Base-by-base conservation (phyloP, 2,888 invertebrate species). In the Gari tellinella region DNA sequence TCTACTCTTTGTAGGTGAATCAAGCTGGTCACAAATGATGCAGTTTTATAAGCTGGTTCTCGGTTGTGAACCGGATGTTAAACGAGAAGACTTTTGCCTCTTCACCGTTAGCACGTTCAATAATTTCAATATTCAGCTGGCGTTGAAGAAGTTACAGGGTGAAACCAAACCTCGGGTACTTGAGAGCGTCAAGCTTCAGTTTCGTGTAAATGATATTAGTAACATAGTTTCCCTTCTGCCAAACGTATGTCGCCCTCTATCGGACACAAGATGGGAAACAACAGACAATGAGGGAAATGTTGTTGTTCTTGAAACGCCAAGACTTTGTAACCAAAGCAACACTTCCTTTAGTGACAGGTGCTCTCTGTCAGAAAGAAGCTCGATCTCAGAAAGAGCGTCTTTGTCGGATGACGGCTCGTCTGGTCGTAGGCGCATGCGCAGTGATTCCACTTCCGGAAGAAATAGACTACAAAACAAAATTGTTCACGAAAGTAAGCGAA, bases 231-330 rank as follows among this genome's bases (percentile, higher is more conserved):
- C 88, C 1, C 72, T 89, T 25, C 81, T 90, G 23, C 90, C 90
- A 12, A 85, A 89, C 66, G 80, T 86, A 0, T 89, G 89, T 62
- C 80, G 74, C 15, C 87, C 87, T 1, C 45, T 88, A 17, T 85
- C 84, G 5, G 88, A 88, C 57, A 84, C 78, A n/a, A 67, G 82
- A 21, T 90, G 90, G 90, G 78, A 85, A 66, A 89, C 89, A 19
- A 81, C 75, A 1, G 90, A 90, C 68, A 84, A 88, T 53, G 89
- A 90, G 56, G 90, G 87, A 1, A 89, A 90, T 67, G 65, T 67
- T 12, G 80, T 90, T 31, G 67, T 86, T 3, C 72, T 90, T n/a
- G 85, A 89, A 72, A 78, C 67, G 2, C 56, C 52, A 15, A 26
- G 55, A 21, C 43, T 14, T 8, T 56, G 61, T 41, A 43, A 38